A percentile compares a stretch with the other conserved stretches of the same genome.
Conservation (phyloP, 1,140 invertebrate species). For the Neuroterus valhalla region DNA sequence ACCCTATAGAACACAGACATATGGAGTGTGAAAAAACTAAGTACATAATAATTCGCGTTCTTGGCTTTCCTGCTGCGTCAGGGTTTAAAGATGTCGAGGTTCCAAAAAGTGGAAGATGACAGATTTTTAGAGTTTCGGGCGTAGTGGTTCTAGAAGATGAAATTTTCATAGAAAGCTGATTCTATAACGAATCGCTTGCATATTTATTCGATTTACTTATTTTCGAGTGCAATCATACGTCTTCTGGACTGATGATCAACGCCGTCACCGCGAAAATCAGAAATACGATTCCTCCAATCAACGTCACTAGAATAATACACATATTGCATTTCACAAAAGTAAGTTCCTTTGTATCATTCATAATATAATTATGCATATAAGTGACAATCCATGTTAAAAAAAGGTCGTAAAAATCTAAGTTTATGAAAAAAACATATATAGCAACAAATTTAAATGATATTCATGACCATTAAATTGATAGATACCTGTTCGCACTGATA, state of each 20-base stretch:
- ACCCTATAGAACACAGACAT: neutral
- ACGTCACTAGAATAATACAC: slow-evolving; percentile 88
- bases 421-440: slow-evolving; percentile 41
- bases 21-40: neutral
- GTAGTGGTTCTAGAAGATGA: neutral
- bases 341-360: too few species aligned
- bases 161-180: neutral
- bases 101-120: neutral
- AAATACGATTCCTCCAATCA: slow-evolving; percentile 95
- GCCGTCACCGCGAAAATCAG: slow-evolving; percentile 93
- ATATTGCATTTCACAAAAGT: too few species aligned
- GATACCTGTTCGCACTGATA: slow-evolving; percentile 91
- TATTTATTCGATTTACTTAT: neutral
- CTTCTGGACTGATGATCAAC: slow-evolving; percentile 82
- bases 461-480: slow-evolving; percentile 10
- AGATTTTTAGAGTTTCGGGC: neutral
- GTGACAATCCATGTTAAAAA: slow-evolving; percentile 44
- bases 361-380: too few species aligned
- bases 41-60: neutral
- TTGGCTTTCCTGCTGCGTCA: neutral
- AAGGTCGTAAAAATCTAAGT: slow-evolving; percentile 42
- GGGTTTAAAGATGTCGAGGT: neutral
- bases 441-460: slow-evolving; percentile 31
- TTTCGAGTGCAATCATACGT: slow-evolving; percentile 45
- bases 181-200: slow-evolving; percentile 5